Evolutionary conservation across 2,113 vertebrate species (phyloP), one percentile per base, ranked within the genome.

Genomic region (Psittacara wagleri): DNA sequence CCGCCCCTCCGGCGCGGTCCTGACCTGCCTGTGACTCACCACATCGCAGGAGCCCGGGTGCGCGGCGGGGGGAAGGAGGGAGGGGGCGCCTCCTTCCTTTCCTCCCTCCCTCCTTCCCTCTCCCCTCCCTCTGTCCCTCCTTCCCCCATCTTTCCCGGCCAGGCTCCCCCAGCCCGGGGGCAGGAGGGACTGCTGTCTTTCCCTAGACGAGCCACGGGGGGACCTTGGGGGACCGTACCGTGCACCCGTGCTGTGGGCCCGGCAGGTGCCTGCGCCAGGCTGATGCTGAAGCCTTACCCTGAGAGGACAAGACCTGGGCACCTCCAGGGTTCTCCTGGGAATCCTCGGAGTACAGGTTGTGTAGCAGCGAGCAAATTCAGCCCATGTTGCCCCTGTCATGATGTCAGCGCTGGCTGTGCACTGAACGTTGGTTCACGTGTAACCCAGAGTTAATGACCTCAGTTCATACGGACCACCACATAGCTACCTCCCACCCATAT

Each of bases 21-120:
- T 90, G 95, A 83, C 91, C 97, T 96, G 95, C 95, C 95, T 63
- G 92, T 92, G 92, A 96, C 93, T 96, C 96, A 95, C 94, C 95
- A 91, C 94, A 69, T 73, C 77, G 70, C 94, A 44, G 89, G 54
- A 94, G 82, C 78, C 35, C 55, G 87, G 70, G 81, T 52, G 78
- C 23, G 81, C 78, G 46, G 37, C 64, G 44, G 13, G 24, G 94
- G 48, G 13, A 94, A 66, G 39, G n/a, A 85, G 25, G 39, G 10
- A 76, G 83, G 82, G 66, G 68, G 44, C 31, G 5, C 12, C 48
- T 67, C 43, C 37, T 63, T 52, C 72, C 35, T 41, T 48, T 57
- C 16, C 20, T 22, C 19, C 17, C 28, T 35, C 23, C 80, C 44
- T 23, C 73, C n/a, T 31, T 41, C 63, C 17, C 18, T 76, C 62